phyloP scores from a whole-genome alignment of 2,888 invertebrate genomes.

The Mystacides longicornis region DNA sequence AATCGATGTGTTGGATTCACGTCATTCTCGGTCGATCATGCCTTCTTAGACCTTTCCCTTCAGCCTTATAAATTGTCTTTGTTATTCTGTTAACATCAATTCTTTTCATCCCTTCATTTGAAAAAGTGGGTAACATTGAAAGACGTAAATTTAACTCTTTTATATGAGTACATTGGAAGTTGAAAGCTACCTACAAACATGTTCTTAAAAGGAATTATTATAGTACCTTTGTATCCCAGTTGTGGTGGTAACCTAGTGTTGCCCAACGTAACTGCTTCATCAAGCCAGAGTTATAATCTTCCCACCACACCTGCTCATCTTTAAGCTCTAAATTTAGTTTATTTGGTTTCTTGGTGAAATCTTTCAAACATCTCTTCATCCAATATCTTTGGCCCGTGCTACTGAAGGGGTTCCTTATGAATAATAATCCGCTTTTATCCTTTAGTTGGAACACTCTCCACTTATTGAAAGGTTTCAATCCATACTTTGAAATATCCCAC shows the following conservation, averaged over 20 bases:
- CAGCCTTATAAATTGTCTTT: too few relatives aligned
- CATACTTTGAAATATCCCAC: slow-evolving; percentile 32
- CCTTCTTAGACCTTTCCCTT: too few relatives aligned
- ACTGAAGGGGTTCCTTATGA: slow-evolving; percentile 80
- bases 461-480: slow-evolving; percentile 39
- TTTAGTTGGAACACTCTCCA: slow-evolving; percentile 60
- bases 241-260: slow-evolving; percentile 95
- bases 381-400: slow-evolving; percentile 71
- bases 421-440: slow-evolving; percentile 65
- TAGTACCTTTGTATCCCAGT: slow-evolving; percentile 96
- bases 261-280: slow-evolving; percentile 73
- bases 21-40: too few relatives aligned
- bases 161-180: too few relatives aligned
- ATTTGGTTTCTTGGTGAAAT: slow-evolving; percentile 69
- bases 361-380: slow-evolving; percentile 68
- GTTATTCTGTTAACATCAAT: too few relatives aligned
- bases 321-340: slow-evolving; percentile 56
- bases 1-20: too few relatives aligned
- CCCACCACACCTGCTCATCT: slow-evolving; percentile 56
- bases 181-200: too few relatives aligned
- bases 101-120: too few relatives aligned
- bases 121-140: too few relatives aligned
- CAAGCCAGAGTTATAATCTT: slow-evolving; percentile 42
- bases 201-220: too few relatives aligned
- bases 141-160: too few relatives aligned